Percentiles rank a stretch among this genome's conserved stretches.
Evolutionary conservation across 1,140 invertebrate species (phyloP).

Genomic region (Potamilus streckersoni): DNA sequence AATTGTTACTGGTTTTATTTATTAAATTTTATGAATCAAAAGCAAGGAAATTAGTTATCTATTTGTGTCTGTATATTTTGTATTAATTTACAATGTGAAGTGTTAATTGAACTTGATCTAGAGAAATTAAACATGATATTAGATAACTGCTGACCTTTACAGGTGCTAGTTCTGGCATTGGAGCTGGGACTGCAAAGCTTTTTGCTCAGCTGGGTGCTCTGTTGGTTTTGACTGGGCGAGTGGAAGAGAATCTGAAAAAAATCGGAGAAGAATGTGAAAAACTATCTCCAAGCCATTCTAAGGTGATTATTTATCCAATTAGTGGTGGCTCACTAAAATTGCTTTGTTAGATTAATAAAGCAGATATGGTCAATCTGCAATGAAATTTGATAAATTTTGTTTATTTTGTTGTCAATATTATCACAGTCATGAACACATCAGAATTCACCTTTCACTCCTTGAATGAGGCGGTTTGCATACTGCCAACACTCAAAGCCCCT

Average conservation of each 20-base stretch:
- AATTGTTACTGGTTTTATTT: background rate
- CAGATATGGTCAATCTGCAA: no score
- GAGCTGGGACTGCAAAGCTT: constrained; percentile 41
- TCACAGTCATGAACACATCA: no score
- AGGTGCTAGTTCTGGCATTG: constrained; percentile 54
- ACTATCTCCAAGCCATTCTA: background rate
- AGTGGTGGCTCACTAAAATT: no score
- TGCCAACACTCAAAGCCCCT: no score
- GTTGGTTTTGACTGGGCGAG: constrained; percentile 40
- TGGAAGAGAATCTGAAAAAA: constrained; percentile 39
- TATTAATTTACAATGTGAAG: background rate
- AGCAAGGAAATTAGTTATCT: background rate
- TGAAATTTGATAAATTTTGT: no score
- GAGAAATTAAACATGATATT: background rate
- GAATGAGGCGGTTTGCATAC: no score
- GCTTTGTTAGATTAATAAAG: no score
- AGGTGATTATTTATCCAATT: no score
- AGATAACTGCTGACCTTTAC: background rate
- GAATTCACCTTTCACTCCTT: no score
- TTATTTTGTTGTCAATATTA: no score
- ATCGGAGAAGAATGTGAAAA: constrained; percentile 38
- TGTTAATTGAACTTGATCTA: background rate
- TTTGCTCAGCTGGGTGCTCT: constrained; percentile 41
- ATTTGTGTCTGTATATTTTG: background rate
- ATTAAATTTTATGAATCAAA: background rate